Evolutionary conservation across 2,888 invertebrate genomes (phyloP), one percentile per base, ranked within the genome.

Genomic region (Phyllotreta striolata): DNA sequence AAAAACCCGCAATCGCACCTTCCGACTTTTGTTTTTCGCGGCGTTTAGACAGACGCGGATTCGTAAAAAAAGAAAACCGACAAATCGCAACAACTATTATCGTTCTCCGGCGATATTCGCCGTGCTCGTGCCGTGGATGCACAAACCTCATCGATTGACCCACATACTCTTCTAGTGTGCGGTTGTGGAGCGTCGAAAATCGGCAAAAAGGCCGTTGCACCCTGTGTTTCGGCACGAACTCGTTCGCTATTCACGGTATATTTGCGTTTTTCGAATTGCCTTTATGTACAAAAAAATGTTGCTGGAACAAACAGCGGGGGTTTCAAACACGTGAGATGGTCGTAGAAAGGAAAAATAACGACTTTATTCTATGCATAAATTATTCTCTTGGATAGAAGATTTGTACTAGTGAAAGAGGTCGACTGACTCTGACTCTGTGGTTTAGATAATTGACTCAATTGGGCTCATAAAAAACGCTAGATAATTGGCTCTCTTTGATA

Each of bases 81-180:
- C 46, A 56, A 41, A 51, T 47, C 39, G 55, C 6, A 35, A 47
- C 37, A 43, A 55, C 35, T 39, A 52, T 52, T n/a, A 52, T 41
- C 43, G 38, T 9, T 43, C 39, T 49, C 55, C 38, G 49, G 55
- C 39, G 43, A 46, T 52, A 49, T 39, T 47, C 13, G 43, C 51
- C 52, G 37, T 13, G 54, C 34, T 38, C 3, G 54, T 44, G 34
- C 10, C 37, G 54, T 40, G 13, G 54, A 61, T 54, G 60, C 54
- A 61, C 52, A 61, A 54, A 61, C 46, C 24, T 58, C 57, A 63
- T 66, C 63, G 63, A 63, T 66, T 66, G 63, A 66, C 66, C 66
- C 59, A 66, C 56, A 66, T 66, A 55, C 35, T 57, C 41, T 39
- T 55, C 52, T 59, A 46, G 14, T 47, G 44, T 49, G 46, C 62